Percentiles rank a stretch among this genome's conserved stretches.
Evolutionary conservation across 2,888 invertebrate species (phyloP).

Genomic region (Temnothorax unifasciatus): DNA sequence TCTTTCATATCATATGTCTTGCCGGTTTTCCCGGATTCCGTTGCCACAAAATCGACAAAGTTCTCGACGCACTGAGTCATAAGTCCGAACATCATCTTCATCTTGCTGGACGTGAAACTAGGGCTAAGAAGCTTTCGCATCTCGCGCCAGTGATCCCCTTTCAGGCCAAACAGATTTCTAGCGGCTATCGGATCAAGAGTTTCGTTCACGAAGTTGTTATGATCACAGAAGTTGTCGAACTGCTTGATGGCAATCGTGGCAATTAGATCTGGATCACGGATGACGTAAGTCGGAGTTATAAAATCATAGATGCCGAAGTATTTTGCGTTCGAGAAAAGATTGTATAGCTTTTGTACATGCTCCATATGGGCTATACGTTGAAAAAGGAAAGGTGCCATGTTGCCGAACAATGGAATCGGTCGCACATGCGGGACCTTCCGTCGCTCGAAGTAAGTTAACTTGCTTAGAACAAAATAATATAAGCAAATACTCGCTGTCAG

Average conservation of each 20-base stretch:
- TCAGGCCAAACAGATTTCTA: conserved; percentile 67
- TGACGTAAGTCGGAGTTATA: conserved; percentile 64
- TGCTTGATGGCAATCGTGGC: conserved; percentile 73
- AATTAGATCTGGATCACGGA: conserved; percentile 77
- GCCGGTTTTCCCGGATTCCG: conserved; percentile 39
- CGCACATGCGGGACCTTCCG: conserved; percentile 63
- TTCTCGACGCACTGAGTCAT: conserved; percentile 77
- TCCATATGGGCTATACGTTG: conserved; percentile 47
- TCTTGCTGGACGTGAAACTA: conserved; percentile 88
- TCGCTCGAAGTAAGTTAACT: conserved; percentile 57
- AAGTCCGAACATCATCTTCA: conserved; percentile 87
- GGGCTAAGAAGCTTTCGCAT: conserved; percentile 86
- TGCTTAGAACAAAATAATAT: conserved; percentile 27
- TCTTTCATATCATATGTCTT: conserved; percentile 79
- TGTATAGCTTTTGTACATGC: conserved; percentile 56
- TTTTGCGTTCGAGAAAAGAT: conserved; percentile 60
- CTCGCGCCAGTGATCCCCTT: conserved; percentile 86
- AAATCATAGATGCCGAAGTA: conserved; percentile 78
- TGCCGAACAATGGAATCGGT: conserved; percentile 70
- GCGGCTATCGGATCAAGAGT: conserved; percentile 68
- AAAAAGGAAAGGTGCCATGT: conserved; percentile 64
- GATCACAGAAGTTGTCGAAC: conserved; percentile 72
- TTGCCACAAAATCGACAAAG: conserved; percentile 70
- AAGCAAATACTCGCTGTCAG: background rate
- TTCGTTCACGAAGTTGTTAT: conserved; percentile 44